phyloP scores from a whole-genome alignment of 2,113 vertebrate species.

The Podarcis cretensis region DNA sequence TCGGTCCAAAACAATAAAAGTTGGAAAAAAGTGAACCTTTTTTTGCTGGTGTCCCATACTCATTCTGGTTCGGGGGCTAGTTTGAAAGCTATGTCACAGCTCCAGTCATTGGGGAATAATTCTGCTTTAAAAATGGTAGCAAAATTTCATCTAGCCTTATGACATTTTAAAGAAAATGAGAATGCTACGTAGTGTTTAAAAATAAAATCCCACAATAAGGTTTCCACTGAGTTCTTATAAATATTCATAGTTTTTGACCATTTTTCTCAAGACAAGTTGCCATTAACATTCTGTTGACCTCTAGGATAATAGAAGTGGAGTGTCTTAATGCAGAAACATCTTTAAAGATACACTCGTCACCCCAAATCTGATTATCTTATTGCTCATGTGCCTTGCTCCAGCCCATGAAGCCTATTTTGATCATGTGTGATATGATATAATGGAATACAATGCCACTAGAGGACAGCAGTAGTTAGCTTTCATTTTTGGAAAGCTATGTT shows the following conservation, averaged over 20 bases:
- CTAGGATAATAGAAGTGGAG: not conserved
- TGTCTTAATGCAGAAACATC: not conserved
- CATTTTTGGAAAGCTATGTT: conserved; percentile 8
- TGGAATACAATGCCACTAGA: conserved; percentile 67
- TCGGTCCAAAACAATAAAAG: not conserved
- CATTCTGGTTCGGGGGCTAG: not conserved
- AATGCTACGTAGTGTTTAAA: not conserved
- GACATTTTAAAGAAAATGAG: not conserved
- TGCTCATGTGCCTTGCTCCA: not conserved
- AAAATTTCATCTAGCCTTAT: not conserved
- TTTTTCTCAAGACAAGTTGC: not conserved
- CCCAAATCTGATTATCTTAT: not conserved
- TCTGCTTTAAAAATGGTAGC: not conserved
- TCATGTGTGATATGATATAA: conserved; percentile 20
- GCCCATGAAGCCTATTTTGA: not conserved
- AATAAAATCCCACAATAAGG: not conserved
- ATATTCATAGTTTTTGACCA: not conserved
- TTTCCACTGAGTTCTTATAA: not conserved
- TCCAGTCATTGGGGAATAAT: not conserved
- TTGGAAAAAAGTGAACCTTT: not conserved
- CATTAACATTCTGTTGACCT: not conserved
- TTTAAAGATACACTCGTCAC: not conserved
- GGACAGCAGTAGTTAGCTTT: conserved; percentile 73
- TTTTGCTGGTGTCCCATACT: not conserved
- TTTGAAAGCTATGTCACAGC: not conserved